phyloP scores from a whole-genome alignment of 2,888 invertebrate species.

The Idaea aversata region DNA sequence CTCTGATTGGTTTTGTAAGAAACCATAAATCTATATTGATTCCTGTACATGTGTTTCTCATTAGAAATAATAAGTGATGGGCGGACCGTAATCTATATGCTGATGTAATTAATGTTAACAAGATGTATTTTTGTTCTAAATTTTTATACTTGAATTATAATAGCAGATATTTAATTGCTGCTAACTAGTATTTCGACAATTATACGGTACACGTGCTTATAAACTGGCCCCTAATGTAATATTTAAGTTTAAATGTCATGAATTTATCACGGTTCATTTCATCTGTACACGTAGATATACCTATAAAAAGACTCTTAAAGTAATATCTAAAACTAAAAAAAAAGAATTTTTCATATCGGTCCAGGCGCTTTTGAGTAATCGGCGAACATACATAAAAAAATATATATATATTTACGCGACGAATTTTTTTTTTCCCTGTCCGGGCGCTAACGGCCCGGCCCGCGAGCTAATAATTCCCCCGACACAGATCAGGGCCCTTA shows the following conservation, averaged over 20 bases:
- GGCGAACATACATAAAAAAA: too few species aligned
- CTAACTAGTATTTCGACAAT: conserved; percentile 5
- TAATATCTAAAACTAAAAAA: too few species aligned
- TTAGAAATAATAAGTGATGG: conserved; percentile 60
- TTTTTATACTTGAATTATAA: conserved; percentile 21
- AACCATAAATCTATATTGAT: conserved; percentile 66
- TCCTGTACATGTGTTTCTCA: conserved; percentile 57
- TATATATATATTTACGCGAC: too few species aligned
- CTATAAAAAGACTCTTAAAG: too few species aligned
- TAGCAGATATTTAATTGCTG: conserved; percentile 1
- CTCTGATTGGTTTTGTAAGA: conserved; percentile 74
- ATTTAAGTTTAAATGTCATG: conserved; percentile 12
- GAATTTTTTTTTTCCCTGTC: too few species aligned
- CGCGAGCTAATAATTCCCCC: too few species aligned
- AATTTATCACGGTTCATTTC: background rate
- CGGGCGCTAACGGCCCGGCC: too few species aligned
- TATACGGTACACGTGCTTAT: conserved; percentile 10
- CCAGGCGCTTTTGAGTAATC: too few species aligned
- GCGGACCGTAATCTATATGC: conserved; percentile 36
- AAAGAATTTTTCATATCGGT: too few species aligned
- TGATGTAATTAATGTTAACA: conserved; percentile 38
- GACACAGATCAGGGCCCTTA: too few species aligned
- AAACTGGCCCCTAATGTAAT: conserved; percentile 8
- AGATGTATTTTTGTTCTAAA: conserved; percentile 35
- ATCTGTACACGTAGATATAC: too few species aligned